Conservation (phyloP, 2,888 invertebrate species). For the Erpobdella octoculata region DNA sequence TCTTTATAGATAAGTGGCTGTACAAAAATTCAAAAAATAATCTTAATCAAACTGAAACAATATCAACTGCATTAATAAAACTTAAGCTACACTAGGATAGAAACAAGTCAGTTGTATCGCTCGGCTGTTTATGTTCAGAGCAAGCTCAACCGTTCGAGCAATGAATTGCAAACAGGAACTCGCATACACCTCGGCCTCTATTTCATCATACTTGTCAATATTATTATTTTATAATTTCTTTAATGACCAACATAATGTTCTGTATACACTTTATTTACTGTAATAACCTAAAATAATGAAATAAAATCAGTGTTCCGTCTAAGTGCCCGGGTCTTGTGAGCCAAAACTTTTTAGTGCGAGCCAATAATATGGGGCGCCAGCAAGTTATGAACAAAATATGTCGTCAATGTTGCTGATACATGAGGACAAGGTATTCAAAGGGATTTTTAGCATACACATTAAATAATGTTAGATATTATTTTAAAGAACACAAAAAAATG, state of each 20-base stretch:
- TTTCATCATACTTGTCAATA: background rate
- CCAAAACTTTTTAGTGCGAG: too few relatives aligned
- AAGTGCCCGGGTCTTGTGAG: too few relatives aligned
- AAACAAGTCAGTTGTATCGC: background rate
- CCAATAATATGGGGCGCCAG: too few relatives aligned
- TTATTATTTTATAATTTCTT: background rate
- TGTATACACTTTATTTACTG: background rate
- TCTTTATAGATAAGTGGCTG: constrained; percentile 87
- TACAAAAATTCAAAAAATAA: background rate
- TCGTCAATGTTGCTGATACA: too few relatives aligned
- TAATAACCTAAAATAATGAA: background rate
- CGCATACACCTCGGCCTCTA: constrained; percentile 18
- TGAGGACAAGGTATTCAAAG: too few relatives aligned
- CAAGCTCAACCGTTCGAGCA: constrained; percentile 6
- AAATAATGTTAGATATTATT: too few relatives aligned
- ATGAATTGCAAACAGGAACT: background rate
- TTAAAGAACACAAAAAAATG: too few relatives aligned
- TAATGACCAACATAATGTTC: background rate
- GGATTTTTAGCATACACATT: too few relatives aligned
- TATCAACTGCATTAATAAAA: background rate
- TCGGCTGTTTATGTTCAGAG: background rate
- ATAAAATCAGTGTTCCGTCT: too few relatives aligned
- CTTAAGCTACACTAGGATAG: background rate
- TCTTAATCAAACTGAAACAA: background rate
- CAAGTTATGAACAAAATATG: too few relatives aligned